phyloP scores from a whole-genome alignment of 2,888 invertebrate species.

The Candidula unifasciata region DNA sequence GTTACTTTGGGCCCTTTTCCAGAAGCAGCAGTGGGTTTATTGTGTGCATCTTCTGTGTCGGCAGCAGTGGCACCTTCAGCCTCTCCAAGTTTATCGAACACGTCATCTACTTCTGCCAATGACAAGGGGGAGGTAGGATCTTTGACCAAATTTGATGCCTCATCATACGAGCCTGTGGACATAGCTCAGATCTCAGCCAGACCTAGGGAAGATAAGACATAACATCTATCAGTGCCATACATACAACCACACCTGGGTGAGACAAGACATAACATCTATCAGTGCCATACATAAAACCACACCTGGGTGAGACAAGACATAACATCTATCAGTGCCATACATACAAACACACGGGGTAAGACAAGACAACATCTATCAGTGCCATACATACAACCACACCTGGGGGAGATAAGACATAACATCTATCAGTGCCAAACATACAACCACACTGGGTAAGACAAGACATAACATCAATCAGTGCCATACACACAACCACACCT shows the following conservation, averaged over 20 bases:
- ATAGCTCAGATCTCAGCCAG: constrained; percentile 62
- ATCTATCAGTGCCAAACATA: no score
- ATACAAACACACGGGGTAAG: no score
- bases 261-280: no score
- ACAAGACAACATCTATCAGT: no score
- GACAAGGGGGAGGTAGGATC: constrained; percentile 60
- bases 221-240: background rate
- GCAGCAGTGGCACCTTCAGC: constrained; percentile 38
- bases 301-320: no score
- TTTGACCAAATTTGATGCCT: constrained; percentile 70
- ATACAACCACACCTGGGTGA: no score
- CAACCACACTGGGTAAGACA: constrained; percentile 61
- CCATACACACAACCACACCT: background rate
- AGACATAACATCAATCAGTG: background rate
- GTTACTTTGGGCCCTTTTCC: constrained; percentile 39
- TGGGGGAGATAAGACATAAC: no score
- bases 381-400: no score
- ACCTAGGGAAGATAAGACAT: constrained; percentile 57
- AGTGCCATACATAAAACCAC: no score
- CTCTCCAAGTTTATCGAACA: constrained; percentile 47
- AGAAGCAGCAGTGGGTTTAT: background rate
- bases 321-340: no score
- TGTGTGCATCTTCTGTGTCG: constrained; percentile 18
- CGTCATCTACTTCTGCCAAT: constrained; percentile 54
- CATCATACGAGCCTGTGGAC: constrained; percentile 73